Conservation (phyloP, 1,140 invertebrate species). For the Micrasema minimum region DNA sequence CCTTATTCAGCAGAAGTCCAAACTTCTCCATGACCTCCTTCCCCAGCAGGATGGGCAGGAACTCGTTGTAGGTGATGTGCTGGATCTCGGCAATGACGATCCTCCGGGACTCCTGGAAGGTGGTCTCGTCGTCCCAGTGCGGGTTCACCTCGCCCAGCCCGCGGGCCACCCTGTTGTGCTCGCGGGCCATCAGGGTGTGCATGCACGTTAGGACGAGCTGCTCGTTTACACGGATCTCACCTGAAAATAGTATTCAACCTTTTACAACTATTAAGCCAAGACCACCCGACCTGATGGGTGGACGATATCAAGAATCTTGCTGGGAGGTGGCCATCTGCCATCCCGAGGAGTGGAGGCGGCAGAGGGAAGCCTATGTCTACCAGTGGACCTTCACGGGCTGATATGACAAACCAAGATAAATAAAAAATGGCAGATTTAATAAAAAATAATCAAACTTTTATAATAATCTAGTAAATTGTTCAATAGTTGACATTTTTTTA, state of each 20-base stretch:
- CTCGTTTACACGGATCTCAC: conserved; percentile 94
- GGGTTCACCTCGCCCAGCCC: conserved; percentile 84
- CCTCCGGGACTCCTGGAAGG: conserved; percentile 91
- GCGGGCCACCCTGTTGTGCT: conserved; percentile 87
- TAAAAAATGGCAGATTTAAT: too few species aligned
- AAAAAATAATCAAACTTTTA: too few species aligned
- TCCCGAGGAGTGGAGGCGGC: too few species aligned
- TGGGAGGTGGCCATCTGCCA: too few species aligned
- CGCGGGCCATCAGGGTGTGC: conserved; percentile 89
- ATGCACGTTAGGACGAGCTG: conserved; percentile 90
- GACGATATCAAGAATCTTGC: too few species aligned
- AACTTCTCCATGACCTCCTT: conserved; percentile 95
- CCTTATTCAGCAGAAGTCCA: conserved; percentile 83
- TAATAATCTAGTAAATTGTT: too few species aligned
- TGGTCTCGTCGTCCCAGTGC: conserved; percentile 94
- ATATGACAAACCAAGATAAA: too few species aligned
- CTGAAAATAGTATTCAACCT: conserved; percentile 65
- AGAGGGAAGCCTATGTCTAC: too few species aligned
- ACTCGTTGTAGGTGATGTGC: conserved; percentile 95
- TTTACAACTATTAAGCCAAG: too few species aligned
- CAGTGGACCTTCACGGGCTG: too few species aligned
- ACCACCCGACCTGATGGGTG: too few species aligned
- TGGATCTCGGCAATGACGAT: conserved; percentile 92
- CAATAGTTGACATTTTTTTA: too few species aligned
- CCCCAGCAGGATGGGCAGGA: conserved; percentile 91